phyloP scores from a whole-genome alignment of 1,140 invertebrate species.

The Asobara japonica region DNA sequence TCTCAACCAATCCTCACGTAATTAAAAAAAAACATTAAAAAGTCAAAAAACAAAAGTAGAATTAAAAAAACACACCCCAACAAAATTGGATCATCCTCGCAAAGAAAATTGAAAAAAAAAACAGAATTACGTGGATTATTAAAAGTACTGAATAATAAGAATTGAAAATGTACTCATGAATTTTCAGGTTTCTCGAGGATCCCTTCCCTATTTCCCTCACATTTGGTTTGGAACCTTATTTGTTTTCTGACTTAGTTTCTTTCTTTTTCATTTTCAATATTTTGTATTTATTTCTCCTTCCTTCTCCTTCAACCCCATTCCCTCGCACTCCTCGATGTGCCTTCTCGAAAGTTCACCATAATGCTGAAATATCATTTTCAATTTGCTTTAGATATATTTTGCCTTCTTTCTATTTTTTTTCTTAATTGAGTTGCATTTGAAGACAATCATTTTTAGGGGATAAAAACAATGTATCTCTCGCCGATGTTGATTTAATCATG shows the following conservation, averaged over 20 bases:
- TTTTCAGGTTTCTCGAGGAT: constrained; percentile 56
- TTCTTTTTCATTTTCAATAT: constrained; percentile 19
- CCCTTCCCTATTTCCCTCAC: constrained; percentile 50
- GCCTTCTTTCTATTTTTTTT: neutral
- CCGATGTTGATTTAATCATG: neutral
- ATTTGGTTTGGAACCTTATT: constrained; percentile 31
- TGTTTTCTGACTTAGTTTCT: constrained; percentile 22
- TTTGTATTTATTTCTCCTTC: constrained; percentile 27
- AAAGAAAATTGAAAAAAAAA: constrained; percentile 40
- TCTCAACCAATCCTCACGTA: constrained; percentile 42
- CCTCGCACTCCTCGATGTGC: constrained; percentile 49
- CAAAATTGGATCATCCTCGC: constrained; percentile 48
- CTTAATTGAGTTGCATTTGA: neutral
- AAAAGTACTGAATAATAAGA: constrained; percentile 49
- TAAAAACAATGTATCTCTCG: neutral
- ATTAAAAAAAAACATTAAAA: constrained; percentile 59
- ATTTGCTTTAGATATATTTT: constrained; percentile 47
- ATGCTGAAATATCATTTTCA: constrained; percentile 65
- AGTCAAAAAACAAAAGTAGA: constrained; percentile 52
- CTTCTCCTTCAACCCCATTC: constrained; percentile 37
- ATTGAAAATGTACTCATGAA: constrained; percentile 57
- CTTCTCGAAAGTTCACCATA: constrained; percentile 59
- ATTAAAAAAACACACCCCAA: constrained; percentile 62
- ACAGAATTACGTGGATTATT: constrained; percentile 37
- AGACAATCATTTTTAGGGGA: neutral